These are phyloP conservation scores for Pachyseris speciosa DNA, from an alignment of 64 coral and sea anemone genomes.

Conservation along the genomic window DNA sequence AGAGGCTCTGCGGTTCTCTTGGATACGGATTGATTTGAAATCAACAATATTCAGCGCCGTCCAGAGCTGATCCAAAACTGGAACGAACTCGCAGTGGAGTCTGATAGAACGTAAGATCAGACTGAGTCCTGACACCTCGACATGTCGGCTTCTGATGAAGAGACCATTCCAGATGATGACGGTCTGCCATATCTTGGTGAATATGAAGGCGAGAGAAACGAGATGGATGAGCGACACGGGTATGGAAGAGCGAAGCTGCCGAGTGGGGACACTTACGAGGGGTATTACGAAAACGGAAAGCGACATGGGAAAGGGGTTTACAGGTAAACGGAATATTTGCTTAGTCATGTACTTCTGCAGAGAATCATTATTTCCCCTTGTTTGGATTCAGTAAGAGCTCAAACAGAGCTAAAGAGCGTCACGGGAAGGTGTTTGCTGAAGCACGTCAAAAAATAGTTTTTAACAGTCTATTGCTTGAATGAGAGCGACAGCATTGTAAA, in stretches of 20 bases:
- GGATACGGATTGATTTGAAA: conserved; percentile 16
- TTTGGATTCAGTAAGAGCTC: background rate
- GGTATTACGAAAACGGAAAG: conserved; percentile 60
- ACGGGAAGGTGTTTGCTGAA: no score
- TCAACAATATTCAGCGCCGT: background rate
- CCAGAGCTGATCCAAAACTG: no score
- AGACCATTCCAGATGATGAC: conserved; percentile 54
- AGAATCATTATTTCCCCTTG: background rate
- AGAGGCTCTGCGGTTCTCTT: background rate
- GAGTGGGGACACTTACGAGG: conserved; percentile 61
- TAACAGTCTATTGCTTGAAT: no score
- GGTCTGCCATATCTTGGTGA: conserved; percentile 63
- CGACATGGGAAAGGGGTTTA: conserved; percentile 53
- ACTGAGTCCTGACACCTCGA: background rate
- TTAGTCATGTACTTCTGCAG: background rate
- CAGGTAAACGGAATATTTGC: conserved; percentile 21
- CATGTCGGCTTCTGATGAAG: conserved; percentile 57
- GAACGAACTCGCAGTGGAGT: background rate
- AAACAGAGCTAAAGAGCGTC: no score
- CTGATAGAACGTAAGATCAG: no score
- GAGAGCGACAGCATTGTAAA: no score
- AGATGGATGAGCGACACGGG: conserved; percentile 53
- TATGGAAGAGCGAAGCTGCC: conserved; percentile 42
- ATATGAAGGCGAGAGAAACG: conserved; percentile 70
- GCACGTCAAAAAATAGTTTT: no score